A percentile compares a stretch with the other conserved stretches of the same genome.
Conservation (phyloP, 2,797 vertebrate genomes). For the Anomalospiza imberbis region DNA sequence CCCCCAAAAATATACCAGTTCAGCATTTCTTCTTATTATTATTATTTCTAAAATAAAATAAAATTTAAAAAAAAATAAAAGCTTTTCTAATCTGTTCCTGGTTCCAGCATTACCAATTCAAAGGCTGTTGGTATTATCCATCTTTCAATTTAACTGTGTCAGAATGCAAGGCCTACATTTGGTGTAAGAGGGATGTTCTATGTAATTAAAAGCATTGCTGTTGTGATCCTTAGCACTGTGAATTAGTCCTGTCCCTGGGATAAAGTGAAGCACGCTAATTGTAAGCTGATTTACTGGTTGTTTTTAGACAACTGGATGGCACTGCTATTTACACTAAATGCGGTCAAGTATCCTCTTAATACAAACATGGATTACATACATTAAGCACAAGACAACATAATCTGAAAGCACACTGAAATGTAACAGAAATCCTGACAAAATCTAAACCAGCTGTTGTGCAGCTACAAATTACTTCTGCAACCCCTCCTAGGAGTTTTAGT, state of each 20-base stretch:
- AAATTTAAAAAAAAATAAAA: not conserved
- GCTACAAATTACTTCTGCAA: conserved; percentile 40
- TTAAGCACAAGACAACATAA: conserved; percentile 54
- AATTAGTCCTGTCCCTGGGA: conserved; percentile 6
- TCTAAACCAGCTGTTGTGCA: conserved; percentile 28
- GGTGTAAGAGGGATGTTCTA: not conserved
- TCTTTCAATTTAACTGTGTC: conserved; percentile 26
- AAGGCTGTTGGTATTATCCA: not conserved
- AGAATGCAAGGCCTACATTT: conserved; percentile 21
- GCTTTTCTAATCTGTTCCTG: not conserved
- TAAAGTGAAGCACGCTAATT: conserved; percentile 42
- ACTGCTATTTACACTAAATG: conserved; percentile 48
- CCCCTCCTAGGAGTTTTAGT: not conserved
- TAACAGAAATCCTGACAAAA: conserved; percentile 43
- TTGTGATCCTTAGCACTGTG: not conserved
- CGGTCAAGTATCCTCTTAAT: conserved; percentile 58
- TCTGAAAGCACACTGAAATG: conserved; percentile 35
- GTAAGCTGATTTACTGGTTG: conserved; percentile 50
- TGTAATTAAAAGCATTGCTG: conserved; percentile 54
- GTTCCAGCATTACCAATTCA: not conserved
- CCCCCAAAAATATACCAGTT: not conserved
- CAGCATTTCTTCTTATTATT: not conserved
- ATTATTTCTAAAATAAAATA: not conserved
- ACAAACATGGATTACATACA: conserved; percentile 33
- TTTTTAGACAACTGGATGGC: conserved; percentile 6